These are phyloP conservation scores for Sminthurinus signatus DNA, from an alignment of 1,140 invertebrate species.

Conservation along the genomic window DNA sequence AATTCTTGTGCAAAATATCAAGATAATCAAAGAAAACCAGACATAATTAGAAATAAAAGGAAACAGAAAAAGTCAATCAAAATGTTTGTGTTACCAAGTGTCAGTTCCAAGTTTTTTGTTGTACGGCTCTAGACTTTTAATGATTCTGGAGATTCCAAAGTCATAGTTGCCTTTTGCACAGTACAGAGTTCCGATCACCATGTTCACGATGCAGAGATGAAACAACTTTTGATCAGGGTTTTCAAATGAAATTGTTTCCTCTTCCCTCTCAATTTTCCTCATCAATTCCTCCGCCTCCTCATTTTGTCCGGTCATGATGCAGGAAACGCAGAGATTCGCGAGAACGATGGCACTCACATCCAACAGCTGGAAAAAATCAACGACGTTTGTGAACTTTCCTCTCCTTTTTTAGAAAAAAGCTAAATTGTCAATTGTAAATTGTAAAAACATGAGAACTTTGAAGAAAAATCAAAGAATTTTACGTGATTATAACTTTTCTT, in stretches of 20 bases:
- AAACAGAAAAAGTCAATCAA: no score
- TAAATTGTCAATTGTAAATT: no score
- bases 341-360: conserved; percentile 93
- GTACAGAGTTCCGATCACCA: conserved; percentile 97
- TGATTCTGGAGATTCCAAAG: conserved; percentile 95
- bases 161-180: conserved; percentile 99
- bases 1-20: no score
- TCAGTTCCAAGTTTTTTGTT: conserved; percentile 92
- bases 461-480: conserved; percentile 36
- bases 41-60: no score
- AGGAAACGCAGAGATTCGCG: conserved; percentile 97
- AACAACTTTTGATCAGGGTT: conserved; percentile 92
- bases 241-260: conserved; percentile 85
- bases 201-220: conserved; percentile 97
- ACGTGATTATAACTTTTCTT: conserved; percentile 93
- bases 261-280: conserved; percentile 97
- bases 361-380: conserved; percentile 62
- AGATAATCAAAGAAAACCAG: no score
- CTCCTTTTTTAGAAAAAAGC: no score
- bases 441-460: not conserved
- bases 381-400: no score
- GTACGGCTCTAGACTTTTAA: conserved; percentile 92
- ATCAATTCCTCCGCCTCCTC: conserved; percentile 98
- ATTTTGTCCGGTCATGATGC: conserved; percentile 83
- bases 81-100: conserved; percentile 68